Base-by-base conservation (phyloP, 2,888 invertebrate genomes). In the Dyspetes luteomarginatus region DNA sequence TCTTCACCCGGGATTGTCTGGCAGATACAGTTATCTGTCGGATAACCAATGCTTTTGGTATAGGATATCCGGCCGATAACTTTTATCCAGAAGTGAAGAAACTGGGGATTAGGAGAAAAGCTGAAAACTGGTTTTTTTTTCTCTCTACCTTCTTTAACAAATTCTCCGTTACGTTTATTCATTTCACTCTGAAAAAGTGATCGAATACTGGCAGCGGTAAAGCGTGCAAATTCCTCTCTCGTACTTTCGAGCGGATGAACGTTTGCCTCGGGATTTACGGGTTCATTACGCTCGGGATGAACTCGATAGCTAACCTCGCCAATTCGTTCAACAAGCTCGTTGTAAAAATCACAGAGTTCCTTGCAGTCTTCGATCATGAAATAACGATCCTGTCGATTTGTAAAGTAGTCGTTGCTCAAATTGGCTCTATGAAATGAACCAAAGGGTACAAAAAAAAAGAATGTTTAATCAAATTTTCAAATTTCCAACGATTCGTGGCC, bases 361-460 rank as follows among this genome's bases (percentile, higher is more conserved):
- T 93, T 94, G 86, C 94, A 94, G 91, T 98, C 95, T 87, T 96
- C 95, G 84, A 99, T 97, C 76, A 98, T 93, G 85, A 98, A 94
- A 90, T 99, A 99, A 50, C 99, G 95, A 92, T 99, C 99, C 92
- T 99, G 99, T 52, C 99, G 94, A 92, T 98, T 97, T 9, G 97
- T 97, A 91, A 99, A 99, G 92, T 99, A 99, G 90, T 98, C 97
- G 91, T 97, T 96, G 78, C 99, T 99, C 88, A 99, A 95, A 93
- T 99, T 99, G 2, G 99, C 99, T 17, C 96, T 95, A 91, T 79
- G 78, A 85, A 77, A 81, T 0, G 19, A 12, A 3, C n/a, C n/a
- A n/a, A n/a, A n/a, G n/a, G n/a, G n/a, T 48, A 56, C 12, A 30
- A 41, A 67, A 71, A 26, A 30, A 43, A 4, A 15, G 9, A 72